Evolutionary conservation across 2,797 vertebrate species (phyloP), one percentile per base, ranked within the genome.

Genomic region (Scyliorhinus canicula): DNA sequence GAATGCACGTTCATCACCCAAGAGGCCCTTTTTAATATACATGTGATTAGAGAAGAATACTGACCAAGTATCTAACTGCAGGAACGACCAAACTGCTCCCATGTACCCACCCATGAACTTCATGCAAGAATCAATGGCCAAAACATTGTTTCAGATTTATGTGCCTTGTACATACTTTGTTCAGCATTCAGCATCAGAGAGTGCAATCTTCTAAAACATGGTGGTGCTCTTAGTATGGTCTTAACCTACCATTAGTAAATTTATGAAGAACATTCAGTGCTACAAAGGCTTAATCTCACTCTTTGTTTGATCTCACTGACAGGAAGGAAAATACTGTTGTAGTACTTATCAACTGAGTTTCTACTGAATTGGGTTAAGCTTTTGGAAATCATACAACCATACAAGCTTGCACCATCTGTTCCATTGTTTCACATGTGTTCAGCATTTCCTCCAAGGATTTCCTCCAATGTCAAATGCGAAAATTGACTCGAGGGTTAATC

Each of bases 381-480:
- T n/a, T 94, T 74, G 71, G 67, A 94, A 94, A 71, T 67, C 26
- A 21, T 40, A 47, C 63, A 44, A 60, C 67, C 40, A 67, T 50
- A 28, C 67, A 74, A 28, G 8, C 47, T 71, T 94, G 28, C 7
- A 94, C 93, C 93, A 94, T 94, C 93, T 94, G 93, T 94, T 94
- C 67, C 67, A 94, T 94, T 94, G 93, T 94, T 94, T 94, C 40
- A 55, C 44, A 52, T 74, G 63, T 94, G 67, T 94, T 94, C 67
- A 35, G 65, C 47, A 74, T 94, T 94, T 94, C 93, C 93, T 93
- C 93, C 44, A 69, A 71, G 93, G 93, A 93, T 93, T 93, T 93
- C 93, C 93, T 94, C 44, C 67, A 71, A 94, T 50, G 93, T 94
- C 47, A 71, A 52, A 55, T 94, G 26, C 50, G 44, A 93, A 94